Percentiles rank a stretch among this genome's conserved stretches.
Evolutionary conservation across 2,113 vertebrate genomes (phyloP).

Genomic region (Gasterosteus aculeatus): DNA sequence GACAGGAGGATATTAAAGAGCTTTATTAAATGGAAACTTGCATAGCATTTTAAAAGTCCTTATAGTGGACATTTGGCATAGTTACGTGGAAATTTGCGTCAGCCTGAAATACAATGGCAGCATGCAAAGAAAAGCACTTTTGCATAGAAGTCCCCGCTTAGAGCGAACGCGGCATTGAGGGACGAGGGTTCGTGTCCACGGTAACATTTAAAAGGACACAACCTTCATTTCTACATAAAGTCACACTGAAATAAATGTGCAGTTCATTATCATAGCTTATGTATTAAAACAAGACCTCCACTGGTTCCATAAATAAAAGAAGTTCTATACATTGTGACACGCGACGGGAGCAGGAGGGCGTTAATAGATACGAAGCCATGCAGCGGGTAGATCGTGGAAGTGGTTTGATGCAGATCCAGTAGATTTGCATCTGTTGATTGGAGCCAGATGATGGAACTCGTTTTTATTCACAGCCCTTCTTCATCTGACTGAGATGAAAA

Average conservation of each 20-base stretch:
- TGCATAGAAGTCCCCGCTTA: conserved; percentile 71
- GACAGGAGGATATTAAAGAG: conserved; percentile 45
- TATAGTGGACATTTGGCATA: conserved; percentile 66
- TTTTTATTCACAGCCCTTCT: conserved; percentile 63
- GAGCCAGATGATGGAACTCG: conserved; percentile 29
- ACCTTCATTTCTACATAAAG: conserved; percentile 49
- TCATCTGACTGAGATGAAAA: conserved; percentile 11
- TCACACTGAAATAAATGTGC: conserved; percentile 45
- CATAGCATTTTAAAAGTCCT: conserved; percentile 60
- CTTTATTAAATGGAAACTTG: conserved; percentile 72
- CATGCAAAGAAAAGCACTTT: conserved; percentile 41
- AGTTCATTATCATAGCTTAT: conserved; percentile 19
- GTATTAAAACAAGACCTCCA: conserved; percentile 42
- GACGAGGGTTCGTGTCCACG: conserved; percentile 33
- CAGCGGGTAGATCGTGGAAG: conserved; percentile 1
- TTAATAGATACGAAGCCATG: conserved; percentile 47
- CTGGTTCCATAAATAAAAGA: conserved; percentile 67
- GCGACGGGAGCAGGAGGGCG: conserved; percentile 3
- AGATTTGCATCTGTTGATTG: conserved; percentile 47
- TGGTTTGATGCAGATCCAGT: conserved; percentile 39
- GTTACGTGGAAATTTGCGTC: conserved; percentile 39
- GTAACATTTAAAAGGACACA: conserved; percentile 60
- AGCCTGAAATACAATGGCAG: conserved; percentile 40
- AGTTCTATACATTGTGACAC: conserved; percentile 64
- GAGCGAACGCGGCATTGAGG: conserved; percentile 18